Evolutionary conservation across 2,113 vertebrate genomes (phyloP).

Genomic region (Perca fluviatilis): DNA sequence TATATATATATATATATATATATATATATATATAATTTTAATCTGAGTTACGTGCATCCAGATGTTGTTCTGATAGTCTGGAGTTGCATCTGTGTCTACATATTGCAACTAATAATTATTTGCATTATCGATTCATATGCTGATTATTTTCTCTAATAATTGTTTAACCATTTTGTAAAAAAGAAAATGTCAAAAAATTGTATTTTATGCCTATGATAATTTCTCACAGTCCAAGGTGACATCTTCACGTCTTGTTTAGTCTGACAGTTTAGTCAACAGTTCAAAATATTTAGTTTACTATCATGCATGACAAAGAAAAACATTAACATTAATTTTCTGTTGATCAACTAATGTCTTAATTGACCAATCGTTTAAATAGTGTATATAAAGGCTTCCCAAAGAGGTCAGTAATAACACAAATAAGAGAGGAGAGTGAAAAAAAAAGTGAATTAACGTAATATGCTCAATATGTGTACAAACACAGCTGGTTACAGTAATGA

Average conservation of each 20-base stretch:
- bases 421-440: not conserved
- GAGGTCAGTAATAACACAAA: not conserved
- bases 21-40: too few species aligned
- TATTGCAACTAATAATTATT: not conserved
- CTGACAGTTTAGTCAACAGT: too few species aligned
- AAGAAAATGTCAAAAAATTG: too few species aligned
- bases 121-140: not conserved
- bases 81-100: not conserved
- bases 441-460: not conserved
- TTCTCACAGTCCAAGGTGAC: too few species aligned
- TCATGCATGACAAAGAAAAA: too few species aligned
- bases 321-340: too few species aligned
- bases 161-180: not conserved
- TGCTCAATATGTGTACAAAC: not conserved
- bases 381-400: not conserved
- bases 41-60: not conserved
- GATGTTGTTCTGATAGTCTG: conserved; percentile 2
- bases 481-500: not conserved
- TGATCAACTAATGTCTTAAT: too few species aligned
- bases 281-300: too few species aligned
- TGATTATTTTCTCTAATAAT: not conserved
- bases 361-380: too few species aligned
- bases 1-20: too few species aligned
- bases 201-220: too few species aligned
- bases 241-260: too few species aligned